A percentile compares a stretch with the other conserved stretches of the same genome.
phyloP scores from a whole-genome alignment of 2,888 invertebrate genomes.

The Plebejus melissa region DNA sequence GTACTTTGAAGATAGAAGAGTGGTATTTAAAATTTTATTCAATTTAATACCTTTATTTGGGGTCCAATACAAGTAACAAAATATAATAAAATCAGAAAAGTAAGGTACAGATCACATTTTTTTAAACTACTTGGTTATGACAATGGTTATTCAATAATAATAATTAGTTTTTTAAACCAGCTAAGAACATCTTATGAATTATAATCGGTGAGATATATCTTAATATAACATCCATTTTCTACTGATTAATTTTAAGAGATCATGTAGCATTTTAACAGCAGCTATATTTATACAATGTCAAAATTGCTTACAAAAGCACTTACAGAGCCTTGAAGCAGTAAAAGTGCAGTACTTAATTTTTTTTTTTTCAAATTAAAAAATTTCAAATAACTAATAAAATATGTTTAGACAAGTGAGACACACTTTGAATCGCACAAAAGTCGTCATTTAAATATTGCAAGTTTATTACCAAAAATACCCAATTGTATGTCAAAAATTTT shows the following conservation, averaged over 20 bases:
- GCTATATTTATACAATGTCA: neutral
- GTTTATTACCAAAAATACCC: neutral
- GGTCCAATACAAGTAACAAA: neutral
- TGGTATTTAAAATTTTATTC: neutral
- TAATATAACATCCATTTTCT: constrained; percentile 12
- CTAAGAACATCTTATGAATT: neutral
- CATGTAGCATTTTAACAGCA: constrained; percentile 8
- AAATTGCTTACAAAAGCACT: neutral
- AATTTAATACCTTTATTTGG: neutral
- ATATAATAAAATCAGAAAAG: neutral
- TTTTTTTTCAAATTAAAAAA: too few species aligned
- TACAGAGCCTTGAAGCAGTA: neutral
- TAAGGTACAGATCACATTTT: neutral
- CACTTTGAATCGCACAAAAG: neutral
- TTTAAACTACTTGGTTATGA: neutral
- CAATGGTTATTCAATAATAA: neutral
- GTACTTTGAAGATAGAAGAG: neutral
- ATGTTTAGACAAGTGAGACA: neutral
- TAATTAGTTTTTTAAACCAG: neutral
- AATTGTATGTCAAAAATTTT: neutral
- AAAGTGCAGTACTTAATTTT: too few species aligned
- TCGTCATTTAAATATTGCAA: neutral
- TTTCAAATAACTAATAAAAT: neutral
- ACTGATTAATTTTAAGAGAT: constrained; percentile 10
- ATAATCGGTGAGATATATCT: constrained; percentile 16